A percentile compares a stretch with the other conserved stretches of the same genome.
Evolutionary conservation across 2,113 vertebrate species (phyloP).

Genomic region (Chaenocephalus aceratus): DNA sequence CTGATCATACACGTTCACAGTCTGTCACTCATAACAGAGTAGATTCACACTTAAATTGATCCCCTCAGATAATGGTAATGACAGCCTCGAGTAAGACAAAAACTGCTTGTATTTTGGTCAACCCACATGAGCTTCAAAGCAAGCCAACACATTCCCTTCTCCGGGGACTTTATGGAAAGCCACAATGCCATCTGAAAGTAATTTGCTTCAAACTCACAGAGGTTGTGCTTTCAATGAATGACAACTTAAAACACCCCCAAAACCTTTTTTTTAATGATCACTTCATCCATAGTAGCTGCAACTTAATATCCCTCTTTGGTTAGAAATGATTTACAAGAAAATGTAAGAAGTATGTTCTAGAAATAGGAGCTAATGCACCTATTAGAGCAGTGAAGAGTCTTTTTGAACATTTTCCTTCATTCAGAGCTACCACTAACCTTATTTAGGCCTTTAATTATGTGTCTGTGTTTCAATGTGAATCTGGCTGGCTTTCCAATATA

Average conservation of each 20-base stretch:
- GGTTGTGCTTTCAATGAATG: slow-evolving; percentile 42
- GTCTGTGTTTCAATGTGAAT: slow-evolving; percentile 41
- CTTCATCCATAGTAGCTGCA: slow-evolving; percentile 38
- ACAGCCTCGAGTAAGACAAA: slow-evolving; percentile 53
- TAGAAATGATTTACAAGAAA: slow-evolving; percentile 11
- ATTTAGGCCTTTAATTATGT: slow-evolving; percentile 58
- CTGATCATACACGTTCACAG: slow-evolving; percentile 32
- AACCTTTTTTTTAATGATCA: slow-evolving; percentile 17
- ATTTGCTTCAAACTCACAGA: slow-evolving; percentile 45
- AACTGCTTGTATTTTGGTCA: slow-evolving; percentile 37
- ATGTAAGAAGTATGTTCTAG: background rate
- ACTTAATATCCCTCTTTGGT: slow-evolving; percentile 25
- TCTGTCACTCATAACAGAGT: slow-evolving; percentile 51
- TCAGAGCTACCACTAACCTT: slow-evolving; percentile 20
- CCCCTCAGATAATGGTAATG: slow-evolving; percentile 50
- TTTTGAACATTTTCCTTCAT: slow-evolving; percentile 11
- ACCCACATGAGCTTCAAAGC: slow-evolving; percentile 31
- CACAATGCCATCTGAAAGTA: slow-evolving; percentile 59
- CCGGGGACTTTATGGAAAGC: slow-evolving; percentile 50
- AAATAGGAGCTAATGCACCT: slow-evolving; percentile 9
- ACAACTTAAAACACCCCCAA: slow-evolving; percentile 36
- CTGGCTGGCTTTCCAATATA: slow-evolving; percentile 42
- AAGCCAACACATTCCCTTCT: slow-evolving; percentile 53
- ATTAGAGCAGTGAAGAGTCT: slow-evolving; percentile 9
- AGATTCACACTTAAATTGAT: slow-evolving; percentile 29